Evolutionary conservation across 1,140 invertebrate species (phyloP), one percentile per base, ranked within the genome.

Genomic region (Medauroidea extradentata): DNA sequence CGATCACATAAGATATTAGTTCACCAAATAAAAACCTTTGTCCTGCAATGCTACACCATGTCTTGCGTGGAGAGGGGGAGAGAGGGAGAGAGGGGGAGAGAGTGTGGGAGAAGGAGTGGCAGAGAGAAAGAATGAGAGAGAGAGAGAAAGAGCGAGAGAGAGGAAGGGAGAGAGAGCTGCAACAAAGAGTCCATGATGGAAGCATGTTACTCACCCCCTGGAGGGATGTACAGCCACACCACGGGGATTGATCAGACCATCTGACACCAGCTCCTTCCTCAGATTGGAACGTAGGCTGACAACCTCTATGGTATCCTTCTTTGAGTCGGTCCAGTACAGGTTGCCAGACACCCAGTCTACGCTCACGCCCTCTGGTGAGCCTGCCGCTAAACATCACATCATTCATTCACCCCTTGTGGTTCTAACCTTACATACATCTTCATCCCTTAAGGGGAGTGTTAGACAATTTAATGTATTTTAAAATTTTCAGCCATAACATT

Each of bases 241-340:
- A 71, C 97, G 81, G 0, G 96, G 95, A 80, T 99, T 96, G 1
- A 85, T 82, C 27, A 99, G 79, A 59, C 84, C 86, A 43, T 85
- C 84, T 23, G 84, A 82, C 42, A 96, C 80, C 3, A 99, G 78
- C 8, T 90, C 81, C 61, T 89, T 87, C 63, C 87, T 77, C 55
- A 83, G 81, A 56, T 87, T 86, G 39, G 84, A 85, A 61, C 96
- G 88, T 18, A 98, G 74, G 72, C 87, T 90, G 2, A 92, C 89
- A 11, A 97, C 94, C 77, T 94, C 93, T 59, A 99, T 89, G 1
- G 88, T 91, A 58, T 90, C 85, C 67, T 90, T 89, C 7, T 81
- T 84, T 0, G 95, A 96, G 77, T 99, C 97, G 0, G 95, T 95
- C 92, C 95, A 99, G 73, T 94, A 99, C 52, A 99, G 82, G 65